phyloP scores from a whole-genome alignment of 2,113 vertebrate species.

The Corvus cornix region DNA sequence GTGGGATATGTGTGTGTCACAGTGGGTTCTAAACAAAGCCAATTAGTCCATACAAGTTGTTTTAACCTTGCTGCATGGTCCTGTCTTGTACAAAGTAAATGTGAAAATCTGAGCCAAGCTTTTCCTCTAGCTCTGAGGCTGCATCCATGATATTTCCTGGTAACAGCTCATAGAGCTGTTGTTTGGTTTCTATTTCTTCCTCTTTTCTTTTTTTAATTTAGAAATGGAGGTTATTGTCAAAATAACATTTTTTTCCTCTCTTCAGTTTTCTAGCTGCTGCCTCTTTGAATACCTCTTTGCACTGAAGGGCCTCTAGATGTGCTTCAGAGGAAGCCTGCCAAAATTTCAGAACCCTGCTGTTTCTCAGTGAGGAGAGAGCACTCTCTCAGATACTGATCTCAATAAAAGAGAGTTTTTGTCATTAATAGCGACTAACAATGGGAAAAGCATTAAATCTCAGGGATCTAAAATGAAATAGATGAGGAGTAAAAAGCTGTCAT shows the following conservation, averaged over 20 bases:
- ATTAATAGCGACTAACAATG: neutral
- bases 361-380: neutral
- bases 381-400: neutral
- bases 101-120: neutral
- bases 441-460: neutral
- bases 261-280: neutral
- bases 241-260: neutral
- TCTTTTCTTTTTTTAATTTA: neutral
- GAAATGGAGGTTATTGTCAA: neutral
- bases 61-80: neutral
- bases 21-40: neutral
- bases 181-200: neutral
- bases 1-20: fast-evolving
- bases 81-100: neutral
- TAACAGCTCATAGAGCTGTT: neutral
- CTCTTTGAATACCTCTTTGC: neutral
- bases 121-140: neutral
- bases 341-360: conserved; percentile 2
- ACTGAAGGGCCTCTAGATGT: neutral
- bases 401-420: neutral
- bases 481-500: neutral
- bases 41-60: neutral
- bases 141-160: neutral
- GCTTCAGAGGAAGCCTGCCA: neutral
- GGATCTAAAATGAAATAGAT: neutral